Conservation (phyloP, 2,888 invertebrate species). For the Pogonocherus hispidulus region DNA sequence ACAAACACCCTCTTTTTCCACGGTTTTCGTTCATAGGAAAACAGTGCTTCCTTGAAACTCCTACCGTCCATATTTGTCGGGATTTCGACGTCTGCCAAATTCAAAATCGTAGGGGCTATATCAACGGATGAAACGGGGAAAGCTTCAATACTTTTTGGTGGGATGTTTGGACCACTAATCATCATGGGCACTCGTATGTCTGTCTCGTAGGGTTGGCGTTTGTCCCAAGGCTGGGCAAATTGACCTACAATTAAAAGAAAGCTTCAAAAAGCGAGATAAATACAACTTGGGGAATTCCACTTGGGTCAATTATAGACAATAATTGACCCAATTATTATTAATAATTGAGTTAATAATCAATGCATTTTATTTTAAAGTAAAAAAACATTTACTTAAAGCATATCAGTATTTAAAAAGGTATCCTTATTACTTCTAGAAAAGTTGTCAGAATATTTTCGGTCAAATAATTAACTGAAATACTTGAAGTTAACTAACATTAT, state of each 20-base stretch:
- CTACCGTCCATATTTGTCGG: conserved; percentile 48
- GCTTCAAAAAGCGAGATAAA: too few species aligned
- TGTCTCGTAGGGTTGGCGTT: conserved; percentile 91
- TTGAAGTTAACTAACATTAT: too few species aligned
- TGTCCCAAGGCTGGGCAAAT: conserved; percentile 90
- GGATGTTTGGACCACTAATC: conserved; percentile 82
- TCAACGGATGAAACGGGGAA: conserved; percentile 84
- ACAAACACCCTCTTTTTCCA: conserved; percentile 76
- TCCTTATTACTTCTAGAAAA: too few species aligned
- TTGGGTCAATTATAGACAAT: too few species aligned
- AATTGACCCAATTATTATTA: too few species aligned
- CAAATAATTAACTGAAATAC: neutral
- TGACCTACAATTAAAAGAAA: conserved; percentile 75
- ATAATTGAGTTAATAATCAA: too few species aligned
- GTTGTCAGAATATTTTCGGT: too few species aligned
- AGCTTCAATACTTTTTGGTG: conserved; percentile 66
- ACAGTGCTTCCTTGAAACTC: conserved; percentile 58
- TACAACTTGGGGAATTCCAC: too few species aligned
- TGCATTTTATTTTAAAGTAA: too few species aligned
- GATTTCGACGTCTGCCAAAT: conserved; percentile 75
- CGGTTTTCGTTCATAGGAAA: conserved; percentile 32
- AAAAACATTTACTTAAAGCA: too few species aligned
- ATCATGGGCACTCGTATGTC: conserved; percentile 89
- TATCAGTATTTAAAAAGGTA: too few species aligned
- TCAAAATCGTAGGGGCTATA: conserved; percentile 85